Base-by-base conservation (phyloP, 2,797 vertebrate genomes). In the Pseudopleuronectes americanus region DNA sequence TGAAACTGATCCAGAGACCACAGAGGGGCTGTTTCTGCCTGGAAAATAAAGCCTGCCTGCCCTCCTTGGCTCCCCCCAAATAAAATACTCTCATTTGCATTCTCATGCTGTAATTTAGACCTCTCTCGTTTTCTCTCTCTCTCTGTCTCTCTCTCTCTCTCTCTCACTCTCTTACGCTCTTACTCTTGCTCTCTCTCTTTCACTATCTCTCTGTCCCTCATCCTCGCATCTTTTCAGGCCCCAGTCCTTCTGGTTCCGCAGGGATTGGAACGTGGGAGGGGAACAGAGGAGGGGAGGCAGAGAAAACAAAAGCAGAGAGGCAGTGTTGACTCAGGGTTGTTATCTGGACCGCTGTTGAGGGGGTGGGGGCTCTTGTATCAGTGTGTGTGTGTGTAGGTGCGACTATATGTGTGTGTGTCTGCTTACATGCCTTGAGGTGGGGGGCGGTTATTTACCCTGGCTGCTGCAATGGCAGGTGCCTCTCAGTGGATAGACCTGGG, bases 281-380 rank as follows among this genome's bases (percentile, higher is more conserved):
- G 48, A 83, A 69, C 63, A 79, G 68, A 73, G 64, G 67, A 70
- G 74, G 77, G 75, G 72, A 77, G 77, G 69, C 66, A 77, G 80
- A 73, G 70, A 86, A 89, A 90, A 89, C 87, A 87, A 90, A 89
- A 89, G 86, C 80, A 55, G 59, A 85, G 76, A 79, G 81, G 76
- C 87, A 67, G 58, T 89, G 87, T 92, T 86, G 88, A 92, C 86
- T 92, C 76, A 79, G 81, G 81, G 77, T 75, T 86, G 79, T 86
- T 87, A 89, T 90, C 85, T 78, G 86, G 84, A 84, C 87, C 22
- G 17, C 73, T 76, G 79, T 71, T 77, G 70, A 63, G 84, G 69
- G 68, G 71, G 77, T 43, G 68, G 55, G 68, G 64, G 58, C 28
- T 67, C 53, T 63, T 60, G 72, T 64, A 72, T 75, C 31, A 65